phyloP scores from a whole-genome alignment of 1,140 invertebrate genomes.

The Drosophila asahinai region DNA sequence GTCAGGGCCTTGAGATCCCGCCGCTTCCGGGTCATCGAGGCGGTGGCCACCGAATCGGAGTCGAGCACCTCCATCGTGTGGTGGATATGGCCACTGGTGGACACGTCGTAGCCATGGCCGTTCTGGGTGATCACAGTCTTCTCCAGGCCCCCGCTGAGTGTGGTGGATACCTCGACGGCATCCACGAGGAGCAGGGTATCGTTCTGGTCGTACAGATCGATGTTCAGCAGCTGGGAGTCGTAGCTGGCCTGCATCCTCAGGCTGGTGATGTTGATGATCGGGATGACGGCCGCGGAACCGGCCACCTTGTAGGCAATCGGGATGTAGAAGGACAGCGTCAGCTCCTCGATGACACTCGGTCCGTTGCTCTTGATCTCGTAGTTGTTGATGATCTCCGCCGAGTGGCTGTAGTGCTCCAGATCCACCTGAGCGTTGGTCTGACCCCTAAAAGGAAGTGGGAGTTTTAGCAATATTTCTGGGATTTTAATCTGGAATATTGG shows the following conservation, averaged over 20 bases:
- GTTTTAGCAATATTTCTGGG: no score
- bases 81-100: constrained; percentile 61
- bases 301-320: constrained; percentile 74
- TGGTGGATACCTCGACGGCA: constrained; percentile 53
- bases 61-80: constrained; percentile 41
- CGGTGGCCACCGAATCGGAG: constrained; percentile 52
- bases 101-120: constrained; percentile 54
- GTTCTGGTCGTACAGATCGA: constrained; percentile 72
- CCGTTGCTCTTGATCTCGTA: constrained; percentile 82
- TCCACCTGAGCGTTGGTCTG: constrained; percentile 68
- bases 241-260: constrained; percentile 75
- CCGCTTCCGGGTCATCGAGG: constrained; percentile 64
- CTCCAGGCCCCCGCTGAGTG: constrained; percentile 13
- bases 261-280: constrained; percentile 71
- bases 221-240: constrained; percentile 63
- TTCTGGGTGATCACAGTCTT: constrained; percentile 52
- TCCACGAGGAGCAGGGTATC: constrained; percentile 70
- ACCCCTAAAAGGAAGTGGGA: constrained; percentile 33
- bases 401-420: constrained; percentile 70
- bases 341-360: constrained; percentile 71
- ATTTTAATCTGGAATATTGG: no score
- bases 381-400: constrained; percentile 67
- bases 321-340: constrained; percentile 74
- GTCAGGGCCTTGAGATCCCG: constrained; percentile 63
- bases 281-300: constrained; percentile 56